Percentiles rank a stretch among this genome's conserved stretches.
Evolutionary conservation across 2,113 vertebrate genomes (phyloP).

Genomic region (Phalacrocorax carbo): DNA sequence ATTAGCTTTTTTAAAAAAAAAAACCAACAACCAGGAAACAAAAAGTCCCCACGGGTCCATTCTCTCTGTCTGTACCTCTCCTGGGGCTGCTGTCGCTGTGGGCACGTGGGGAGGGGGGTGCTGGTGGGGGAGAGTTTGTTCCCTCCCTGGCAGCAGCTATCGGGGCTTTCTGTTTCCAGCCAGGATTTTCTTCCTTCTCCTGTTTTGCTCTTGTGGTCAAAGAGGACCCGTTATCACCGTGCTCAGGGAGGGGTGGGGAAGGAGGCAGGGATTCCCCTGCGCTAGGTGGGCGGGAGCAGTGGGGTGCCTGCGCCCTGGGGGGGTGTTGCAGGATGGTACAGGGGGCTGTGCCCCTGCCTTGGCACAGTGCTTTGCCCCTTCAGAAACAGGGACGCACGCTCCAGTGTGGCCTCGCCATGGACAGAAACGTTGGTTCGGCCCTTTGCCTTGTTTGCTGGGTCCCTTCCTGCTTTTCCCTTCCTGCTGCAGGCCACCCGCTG

Average conservation of each 20-base stretch:
- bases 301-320: too few relatives aligned
- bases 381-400: fast-evolving
- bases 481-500: fast-evolving
- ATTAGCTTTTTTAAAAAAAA: neutral
- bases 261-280: neutral
- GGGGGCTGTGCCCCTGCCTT: neutral
- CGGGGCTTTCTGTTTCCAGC: neutral
- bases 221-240: fast-evolving
- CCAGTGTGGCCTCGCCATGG: fast-evolving
- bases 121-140: neutral
- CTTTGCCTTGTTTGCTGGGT: fast-evolving
- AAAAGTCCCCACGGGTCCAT: neutral
- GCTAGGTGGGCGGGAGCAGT: fast-evolving
- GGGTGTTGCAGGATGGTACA: neutral
- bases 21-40: neutral
- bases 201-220: neutral
- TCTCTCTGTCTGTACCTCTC: neutral
- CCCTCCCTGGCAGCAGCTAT: neutral
- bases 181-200: neutral
- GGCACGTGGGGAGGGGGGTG: neutral
- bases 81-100: neutral
- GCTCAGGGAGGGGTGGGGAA: neutral
- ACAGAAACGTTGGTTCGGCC: neutral
- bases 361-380: neutral
- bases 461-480: neutral